phyloP scores from a whole-genome alignment of 1,140 invertebrate genomes.

The Neodiprion lecontei region DNA sequence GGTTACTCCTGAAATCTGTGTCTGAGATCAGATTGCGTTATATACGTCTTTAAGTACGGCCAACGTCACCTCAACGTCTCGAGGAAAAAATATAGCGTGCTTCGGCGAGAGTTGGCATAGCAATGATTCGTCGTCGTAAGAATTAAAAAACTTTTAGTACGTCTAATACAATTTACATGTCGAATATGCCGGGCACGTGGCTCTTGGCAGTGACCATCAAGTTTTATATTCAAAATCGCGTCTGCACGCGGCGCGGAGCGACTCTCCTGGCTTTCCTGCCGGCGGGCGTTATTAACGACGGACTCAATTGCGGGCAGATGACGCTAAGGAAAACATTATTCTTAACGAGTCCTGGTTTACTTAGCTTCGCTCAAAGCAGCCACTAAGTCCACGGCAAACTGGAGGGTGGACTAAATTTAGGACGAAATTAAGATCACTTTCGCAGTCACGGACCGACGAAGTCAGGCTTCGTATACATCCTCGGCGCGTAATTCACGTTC shows the following conservation, averaged over 20 bases:
- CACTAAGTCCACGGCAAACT: constrained; percentile 1
- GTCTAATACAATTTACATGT: not conserved
- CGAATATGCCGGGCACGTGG: not conserved
- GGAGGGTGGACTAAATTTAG: constrained; percentile 7
- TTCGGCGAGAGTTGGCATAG: not conserved
- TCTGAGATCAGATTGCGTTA: not conserved
- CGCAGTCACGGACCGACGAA: not conserved
- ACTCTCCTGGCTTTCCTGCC: not conserved
- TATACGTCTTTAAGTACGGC: not conserved
- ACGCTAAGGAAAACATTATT: constrained; percentile 2
- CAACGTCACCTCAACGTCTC: not conserved
- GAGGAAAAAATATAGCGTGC: not conserved
- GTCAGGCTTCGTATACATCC: not conserved
- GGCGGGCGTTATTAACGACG: not conserved
- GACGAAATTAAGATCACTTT: not conserved
- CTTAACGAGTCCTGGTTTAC: constrained; percentile 4
- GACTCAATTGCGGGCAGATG: constrained; percentile 2
- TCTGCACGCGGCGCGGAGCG: not conserved
- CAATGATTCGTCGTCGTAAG: not conserved
- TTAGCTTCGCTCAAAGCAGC: not conserved
- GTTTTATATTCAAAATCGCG: not conserved
- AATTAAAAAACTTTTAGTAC: not conserved
- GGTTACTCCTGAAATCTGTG: not conserved
- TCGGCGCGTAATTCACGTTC: not conserved
- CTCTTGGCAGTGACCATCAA: constrained; percentile 2